These are phyloP conservation scores for Antedon bifida DNA, from an alignment of 35 echinoderm and acorn worm genomes.

Conservation along the genomic window DNA sequence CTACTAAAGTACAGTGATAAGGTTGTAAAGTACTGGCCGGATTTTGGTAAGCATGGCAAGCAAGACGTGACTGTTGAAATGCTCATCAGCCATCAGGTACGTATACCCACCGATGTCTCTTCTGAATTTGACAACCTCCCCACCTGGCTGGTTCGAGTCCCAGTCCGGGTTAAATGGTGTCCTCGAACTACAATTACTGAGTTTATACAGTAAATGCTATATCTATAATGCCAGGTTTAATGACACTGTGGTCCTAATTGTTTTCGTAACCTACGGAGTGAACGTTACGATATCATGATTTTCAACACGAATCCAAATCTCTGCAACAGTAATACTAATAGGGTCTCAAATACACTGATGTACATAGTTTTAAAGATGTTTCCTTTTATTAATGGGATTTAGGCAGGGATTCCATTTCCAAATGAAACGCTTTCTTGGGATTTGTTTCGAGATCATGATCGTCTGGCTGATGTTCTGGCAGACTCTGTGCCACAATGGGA, in stretches of 20 bases:
- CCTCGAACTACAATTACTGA: background rate
- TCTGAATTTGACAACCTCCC: background rate
- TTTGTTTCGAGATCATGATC: slow-evolving; percentile 28
- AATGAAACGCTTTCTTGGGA: slow-evolving; percentile 10
- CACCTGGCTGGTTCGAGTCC: background rate
- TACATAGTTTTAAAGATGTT: too few species aligned
- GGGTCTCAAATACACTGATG: too few species aligned
- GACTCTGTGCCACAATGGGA: slow-evolving; percentile 24
- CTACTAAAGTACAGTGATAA: slow-evolving; percentile 15
- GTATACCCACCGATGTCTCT: background rate
- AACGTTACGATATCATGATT: too few species aligned
- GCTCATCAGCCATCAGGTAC: slow-evolving; percentile 63
- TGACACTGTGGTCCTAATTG: background rate
- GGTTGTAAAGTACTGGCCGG: slow-evolving; percentile 64
- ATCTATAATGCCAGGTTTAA: background rate
- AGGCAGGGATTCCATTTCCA: slow-evolving; percentile 49
- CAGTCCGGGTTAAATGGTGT: background rate
- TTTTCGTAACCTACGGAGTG: too few species aligned
- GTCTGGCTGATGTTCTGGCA: background rate
- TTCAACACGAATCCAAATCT: too few species aligned
- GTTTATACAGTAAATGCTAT: background rate
- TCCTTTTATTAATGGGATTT: background rate
- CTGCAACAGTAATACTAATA: too few species aligned
- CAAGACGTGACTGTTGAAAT: slow-evolving; percentile 56
- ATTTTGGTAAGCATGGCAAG: slow-evolving; percentile 69